Evolutionary conservation across 2,888 invertebrate species (phyloP).

Genomic region (Gnatocerus cornutus): DNA sequence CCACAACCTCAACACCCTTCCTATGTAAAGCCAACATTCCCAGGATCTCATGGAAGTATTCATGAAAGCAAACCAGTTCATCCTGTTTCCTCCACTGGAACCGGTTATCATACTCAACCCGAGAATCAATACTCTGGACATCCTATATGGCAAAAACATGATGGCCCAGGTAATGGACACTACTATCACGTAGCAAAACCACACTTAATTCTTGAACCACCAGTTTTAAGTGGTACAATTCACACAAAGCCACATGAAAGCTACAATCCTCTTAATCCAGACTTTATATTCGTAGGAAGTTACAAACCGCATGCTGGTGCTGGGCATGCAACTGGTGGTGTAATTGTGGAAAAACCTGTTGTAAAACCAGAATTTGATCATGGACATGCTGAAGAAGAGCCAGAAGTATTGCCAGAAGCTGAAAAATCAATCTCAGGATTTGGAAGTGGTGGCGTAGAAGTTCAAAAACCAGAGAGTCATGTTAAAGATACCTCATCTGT

Average conservation of each 20-base stretch:
- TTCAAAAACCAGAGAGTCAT: background rate
- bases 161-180: slow-evolving; percentile 5
- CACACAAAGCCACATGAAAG: slow-evolving; percentile 17
- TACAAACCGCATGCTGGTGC: background rate
- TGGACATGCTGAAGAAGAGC: no score
- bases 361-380: no score
- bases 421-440: background rate
- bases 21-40: background rate
- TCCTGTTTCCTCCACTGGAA: slow-evolving; percentile 49
- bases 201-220: slow-evolving; percentile 11
- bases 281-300: slow-evolving; percentile 33
- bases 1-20: background rate
- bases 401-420: no score
- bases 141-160: slow-evolving; percentile 7
- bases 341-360: background rate
- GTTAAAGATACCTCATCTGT: background rate
- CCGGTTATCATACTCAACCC: slow-evolving; percentile 32
- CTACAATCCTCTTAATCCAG: slow-evolving; percentile 28
- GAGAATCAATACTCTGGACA: background rate
- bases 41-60: slow-evolving; percentile 43
- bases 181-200: slow-evolving; percentile 21
- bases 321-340: slow-evolving; percentile 8
- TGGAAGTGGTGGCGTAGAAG: slow-evolving; percentile 4
- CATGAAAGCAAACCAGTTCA: slow-evolving; percentile 54
- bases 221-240: slow-evolving; percentile 19